Evolutionary conservation across 2,797 vertebrate genomes (phyloP).

Genomic region (Gallirallus australis): DNA sequence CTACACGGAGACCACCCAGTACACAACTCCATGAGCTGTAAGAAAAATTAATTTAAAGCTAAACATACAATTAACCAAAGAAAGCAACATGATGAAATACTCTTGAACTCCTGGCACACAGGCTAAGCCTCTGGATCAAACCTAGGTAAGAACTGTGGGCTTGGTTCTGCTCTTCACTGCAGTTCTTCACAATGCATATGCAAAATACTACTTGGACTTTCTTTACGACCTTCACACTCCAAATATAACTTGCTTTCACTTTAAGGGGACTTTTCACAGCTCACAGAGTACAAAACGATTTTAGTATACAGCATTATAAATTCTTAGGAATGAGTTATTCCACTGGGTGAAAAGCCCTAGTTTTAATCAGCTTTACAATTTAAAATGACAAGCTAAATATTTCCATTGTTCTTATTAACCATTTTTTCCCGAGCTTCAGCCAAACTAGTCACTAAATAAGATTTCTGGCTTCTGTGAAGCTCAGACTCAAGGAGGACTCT

Average conservation of each 20-base stretch:
- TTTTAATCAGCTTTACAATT: background rate
- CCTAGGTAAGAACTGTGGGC: background rate
- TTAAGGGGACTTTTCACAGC: background rate
- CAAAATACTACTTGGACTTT: background rate
- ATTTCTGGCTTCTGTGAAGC: background rate
- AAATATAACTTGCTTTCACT: background rate
- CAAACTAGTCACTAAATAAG: background rate
- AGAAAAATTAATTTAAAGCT: background rate
- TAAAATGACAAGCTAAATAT: background rate
- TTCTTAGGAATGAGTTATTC: background rate
- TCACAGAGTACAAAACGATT: background rate
- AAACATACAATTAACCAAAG: background rate
- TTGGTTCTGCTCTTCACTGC: background rate
- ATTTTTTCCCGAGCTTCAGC: background rate
- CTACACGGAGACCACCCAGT: background rate
- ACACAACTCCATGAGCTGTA: background rate
- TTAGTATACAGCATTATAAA: background rate
- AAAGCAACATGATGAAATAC: background rate
- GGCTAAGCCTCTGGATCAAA: background rate
- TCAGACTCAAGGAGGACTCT: background rate
- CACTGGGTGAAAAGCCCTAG: background rate
- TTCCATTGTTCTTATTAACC: background rate
- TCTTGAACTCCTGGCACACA: background rate
- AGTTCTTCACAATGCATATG: background rate
- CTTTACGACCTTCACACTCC: background rate